Base-by-base conservation (phyloP, 2,113 vertebrate species). In the Hippoglossus stenolepis region DNA sequence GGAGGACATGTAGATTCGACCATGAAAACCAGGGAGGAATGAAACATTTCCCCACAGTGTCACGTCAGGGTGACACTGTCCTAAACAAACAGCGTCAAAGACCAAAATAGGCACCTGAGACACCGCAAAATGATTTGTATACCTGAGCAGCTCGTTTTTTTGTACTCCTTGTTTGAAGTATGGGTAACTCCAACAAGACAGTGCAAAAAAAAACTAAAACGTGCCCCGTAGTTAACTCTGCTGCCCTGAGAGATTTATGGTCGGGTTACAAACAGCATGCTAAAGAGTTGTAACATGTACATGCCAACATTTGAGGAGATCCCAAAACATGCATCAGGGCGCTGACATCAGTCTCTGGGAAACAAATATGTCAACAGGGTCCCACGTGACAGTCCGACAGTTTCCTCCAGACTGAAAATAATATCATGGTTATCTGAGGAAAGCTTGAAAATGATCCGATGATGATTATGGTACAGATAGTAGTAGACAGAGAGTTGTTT, bases 241-340 rank as follows among this genome's bases (percentile, higher is more conserved):
- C 64, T 69, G 43, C 65, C 72, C 68, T 2, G n/a, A 62, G 63
- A 88, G 83, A 93, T 93, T 94, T 89, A 93, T 82, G 65, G 75
- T 57, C 28, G 74, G 12, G 40, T 64, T 64, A 45, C 62, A 64
- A 64, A 64, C 62, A 64, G 62, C 62, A 64, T 45, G 62, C 58
- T 69, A 82, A 77, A 68, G 77, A 63, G 58, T 80, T 90, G 88
- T 90, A 86, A 79, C 79, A 75, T 80, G 72, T 64, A 80, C 70
- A 74, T 56, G 79, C 69, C 75, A 90, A 85, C 83, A 83, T 89
- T 91, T 80, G 84, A 87, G 60, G 60, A 77, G 83, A 88, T 87
- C 75, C 77, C 79, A 83, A 89, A 85, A 90, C 91, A 87, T 83
- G 77, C 64, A 88, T 86, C 70, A 54, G 90, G 76, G 72, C 45